Conservation (phyloP, 2,113 vertebrate species). For the Ochotona curzoniae region DNA sequence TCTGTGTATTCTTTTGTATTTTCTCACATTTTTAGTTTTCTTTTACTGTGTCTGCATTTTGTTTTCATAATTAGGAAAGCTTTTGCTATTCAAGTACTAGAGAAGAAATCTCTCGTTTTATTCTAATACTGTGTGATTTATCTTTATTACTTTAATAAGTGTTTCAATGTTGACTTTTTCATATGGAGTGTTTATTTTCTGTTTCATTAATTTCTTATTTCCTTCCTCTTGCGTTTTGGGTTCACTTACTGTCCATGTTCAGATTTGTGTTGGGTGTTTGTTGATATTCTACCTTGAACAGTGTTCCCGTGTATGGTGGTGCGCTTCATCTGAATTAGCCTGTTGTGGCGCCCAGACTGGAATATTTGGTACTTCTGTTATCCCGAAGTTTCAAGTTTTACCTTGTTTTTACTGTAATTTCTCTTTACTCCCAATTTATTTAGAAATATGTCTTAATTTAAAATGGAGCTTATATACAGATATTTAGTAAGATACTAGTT, state of each 20-base stretch:
- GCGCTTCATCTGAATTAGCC: background rate
- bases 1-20: slow-evolving; percentile 1
- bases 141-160: slow-evolving; percentile 3
- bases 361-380: background rate
- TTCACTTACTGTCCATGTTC: background rate
- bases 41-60: background rate
- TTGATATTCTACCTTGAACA: background rate
- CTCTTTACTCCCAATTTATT: slow-evolving; percentile 37
- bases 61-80: background rate
- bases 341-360: background rate
- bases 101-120: slow-evolving; percentile 20
- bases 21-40: slow-evolving; percentile 22
- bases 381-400: background rate
- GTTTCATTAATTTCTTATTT: slow-evolving; percentile 29
- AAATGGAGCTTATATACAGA: background rate
- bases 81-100: background rate
- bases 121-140: background rate
- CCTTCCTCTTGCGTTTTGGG: background rate
- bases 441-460: slow-evolving; percentile 29
- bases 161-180: slow-evolving; percentile 20
- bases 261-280: background rate
- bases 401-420: slow-evolving; percentile 1
- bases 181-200: background rate
- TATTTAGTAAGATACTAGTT: background rate
- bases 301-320: background rate